phyloP scores from a whole-genome alignment of 2,888 invertebrate genomes.

The Psylliodes chrysocephalus region DNA sequence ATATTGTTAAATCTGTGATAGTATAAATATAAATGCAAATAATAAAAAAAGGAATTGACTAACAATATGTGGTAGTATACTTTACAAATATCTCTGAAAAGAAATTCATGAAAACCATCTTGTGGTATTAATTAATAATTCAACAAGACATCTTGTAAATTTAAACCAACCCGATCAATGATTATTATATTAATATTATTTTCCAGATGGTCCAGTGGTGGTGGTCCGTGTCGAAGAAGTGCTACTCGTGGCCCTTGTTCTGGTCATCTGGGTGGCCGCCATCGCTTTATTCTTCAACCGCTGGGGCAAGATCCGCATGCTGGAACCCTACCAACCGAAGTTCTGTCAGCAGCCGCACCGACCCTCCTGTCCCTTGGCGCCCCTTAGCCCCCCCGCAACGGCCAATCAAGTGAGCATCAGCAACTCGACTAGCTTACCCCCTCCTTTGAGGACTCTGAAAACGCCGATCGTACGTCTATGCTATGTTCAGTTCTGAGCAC shows the following conservation, averaged over 20 bases:
- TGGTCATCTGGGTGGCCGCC: constrained; percentile 89
- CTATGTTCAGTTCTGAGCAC: no score
- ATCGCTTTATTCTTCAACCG: constrained; percentile 92
- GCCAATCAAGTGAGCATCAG: constrained; percentile 62
- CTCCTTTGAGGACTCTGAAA: constrained; percentile 54
- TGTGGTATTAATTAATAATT: no score
- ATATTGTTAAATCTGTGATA: no score
- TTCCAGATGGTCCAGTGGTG: constrained; percentile 67
- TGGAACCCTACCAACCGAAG: constrained; percentile 91
- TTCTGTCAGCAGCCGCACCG: constrained; percentile 85
- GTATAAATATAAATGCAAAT: no score
- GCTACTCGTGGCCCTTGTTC: constrained; percentile 83
- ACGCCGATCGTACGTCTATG: constrained; percentile 50
- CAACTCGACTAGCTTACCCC: constrained; percentile 37
- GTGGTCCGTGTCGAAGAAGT: constrained; percentile 88
- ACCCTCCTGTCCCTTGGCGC: constrained; percentile 76
- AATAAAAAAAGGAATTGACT: no score
- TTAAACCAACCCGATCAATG: no score
- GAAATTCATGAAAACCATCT: no score
- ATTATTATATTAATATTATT: no score
- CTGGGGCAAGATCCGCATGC: constrained; percentile 94
- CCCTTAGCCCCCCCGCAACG: constrained; percentile 60
- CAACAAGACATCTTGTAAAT: no score
- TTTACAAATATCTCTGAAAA: no score
- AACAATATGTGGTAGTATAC: no score